Conservation (phyloP, 2,797 vertebrate genomes). For the Xenopus petersii region DNA sequence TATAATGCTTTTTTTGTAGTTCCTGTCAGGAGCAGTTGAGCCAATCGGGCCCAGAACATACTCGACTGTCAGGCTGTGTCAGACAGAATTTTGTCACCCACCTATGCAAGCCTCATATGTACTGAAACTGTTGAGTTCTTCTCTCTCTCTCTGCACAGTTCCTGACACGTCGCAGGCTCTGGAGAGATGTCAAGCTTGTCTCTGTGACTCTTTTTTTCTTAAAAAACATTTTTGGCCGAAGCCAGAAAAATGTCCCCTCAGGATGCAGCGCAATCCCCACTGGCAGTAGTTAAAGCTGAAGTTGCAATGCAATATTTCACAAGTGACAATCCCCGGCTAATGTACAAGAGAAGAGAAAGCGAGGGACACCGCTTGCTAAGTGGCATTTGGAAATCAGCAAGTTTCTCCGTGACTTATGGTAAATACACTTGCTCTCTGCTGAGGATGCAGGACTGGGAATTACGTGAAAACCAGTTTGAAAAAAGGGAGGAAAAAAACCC, state of each 20-base stretch:
- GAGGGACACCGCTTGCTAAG: constrained; percentile 32
- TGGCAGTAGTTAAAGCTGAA: constrained; percentile 32
- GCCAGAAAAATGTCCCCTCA: constrained; percentile 31
- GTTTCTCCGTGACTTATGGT: constrained; percentile 40
- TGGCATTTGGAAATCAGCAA: constrained; percentile 45
- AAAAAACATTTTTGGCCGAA: not conserved
- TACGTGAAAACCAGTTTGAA: not conserved
- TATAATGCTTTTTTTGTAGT: too few species aligned
- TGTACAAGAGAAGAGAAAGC: constrained; percentile 27
- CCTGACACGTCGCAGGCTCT: constrained; percentile 27
- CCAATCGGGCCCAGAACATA: constrained; percentile 12
- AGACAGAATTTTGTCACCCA: constrained; percentile 25
- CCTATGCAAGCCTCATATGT: constrained; percentile 11
- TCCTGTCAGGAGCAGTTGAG: constrained; percentile 17
- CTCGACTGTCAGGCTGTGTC: constrained; percentile 33
- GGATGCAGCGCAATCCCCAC: constrained; percentile 30
- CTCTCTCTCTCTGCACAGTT: not conserved
- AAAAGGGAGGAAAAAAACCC: not conserved
- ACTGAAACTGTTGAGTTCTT: not conserved
- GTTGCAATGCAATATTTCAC: constrained; percentile 24
- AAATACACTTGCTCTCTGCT: constrained; percentile 30
- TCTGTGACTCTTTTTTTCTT: not conserved
- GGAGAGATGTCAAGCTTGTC: constrained; percentile 29
- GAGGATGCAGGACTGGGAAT: constrained; percentile 44
- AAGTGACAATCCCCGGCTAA: constrained; percentile 23